Percentiles rank a stretch among this genome's conserved stretches.
These are phyloP conservation scores for Caenorhabditis briggsae DNA, from an alignment of 1,140 invertebrate species.

Conservation along the genomic window DNA sequence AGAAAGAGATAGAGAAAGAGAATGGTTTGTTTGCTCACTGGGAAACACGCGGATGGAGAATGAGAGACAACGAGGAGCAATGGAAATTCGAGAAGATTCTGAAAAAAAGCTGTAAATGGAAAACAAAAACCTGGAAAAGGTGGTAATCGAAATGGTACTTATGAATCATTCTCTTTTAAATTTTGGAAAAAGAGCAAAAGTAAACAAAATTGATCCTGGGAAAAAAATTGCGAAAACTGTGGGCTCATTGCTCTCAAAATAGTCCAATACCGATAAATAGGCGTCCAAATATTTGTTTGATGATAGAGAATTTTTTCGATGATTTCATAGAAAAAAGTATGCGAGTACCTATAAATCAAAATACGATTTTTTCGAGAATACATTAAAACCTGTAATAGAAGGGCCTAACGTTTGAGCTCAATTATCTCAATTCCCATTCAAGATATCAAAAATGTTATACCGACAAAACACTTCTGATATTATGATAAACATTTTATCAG, in stretches of 20 bases:
- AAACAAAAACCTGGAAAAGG: background rate
- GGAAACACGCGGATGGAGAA: background rate
- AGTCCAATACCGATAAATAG: background rate
- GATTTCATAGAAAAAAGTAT: no score
- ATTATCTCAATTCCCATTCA: no score
- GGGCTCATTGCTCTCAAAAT: background rate
- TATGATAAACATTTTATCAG: no score
- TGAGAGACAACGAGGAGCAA: background rate
- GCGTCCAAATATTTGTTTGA: constrained; percentile 29
- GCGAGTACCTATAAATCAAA: no score
- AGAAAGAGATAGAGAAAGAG: background rate
- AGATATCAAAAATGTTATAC: no score
- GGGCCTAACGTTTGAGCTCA: no score
- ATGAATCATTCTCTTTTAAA: background rate
- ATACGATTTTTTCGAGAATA: no score
- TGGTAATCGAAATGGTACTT: background rate
- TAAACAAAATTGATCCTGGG: constrained; percentile 7
- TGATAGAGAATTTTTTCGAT: no score
- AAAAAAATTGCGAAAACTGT: background rate
- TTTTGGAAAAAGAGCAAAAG: background rate
- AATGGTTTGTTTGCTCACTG: constrained; percentile 35
- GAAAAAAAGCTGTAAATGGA: no score
- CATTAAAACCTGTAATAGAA: no score
- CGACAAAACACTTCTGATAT: no score
- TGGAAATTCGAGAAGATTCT: constrained; percentile 36